Conservation (phyloP, 2,797 vertebrate species). For the Paedocypris micromegethes region DNA sequence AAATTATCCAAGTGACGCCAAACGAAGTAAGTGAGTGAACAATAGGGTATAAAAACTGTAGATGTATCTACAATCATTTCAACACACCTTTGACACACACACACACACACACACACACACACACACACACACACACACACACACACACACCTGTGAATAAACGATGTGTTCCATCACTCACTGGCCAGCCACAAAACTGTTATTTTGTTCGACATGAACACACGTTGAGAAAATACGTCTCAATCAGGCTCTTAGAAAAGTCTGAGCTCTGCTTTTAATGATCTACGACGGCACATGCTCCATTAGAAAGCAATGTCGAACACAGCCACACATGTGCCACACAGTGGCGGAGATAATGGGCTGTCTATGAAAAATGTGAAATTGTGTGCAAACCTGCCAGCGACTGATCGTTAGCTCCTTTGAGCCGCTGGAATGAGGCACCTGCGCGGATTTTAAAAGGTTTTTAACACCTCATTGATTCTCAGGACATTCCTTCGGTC, state of each 20-base stretch:
- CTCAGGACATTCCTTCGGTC: not conserved
- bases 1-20: too few species aligned
- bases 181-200: not conserved
- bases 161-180: too few species aligned
- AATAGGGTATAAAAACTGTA: too few species aligned
- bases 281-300: not conserved
- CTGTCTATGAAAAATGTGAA: constrained; percentile 12
- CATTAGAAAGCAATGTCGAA: constrained; percentile 9
- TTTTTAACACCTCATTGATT: not conserved
- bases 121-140: too few species aligned
- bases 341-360: not conserved
- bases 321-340: not conserved
- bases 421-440: constrained; percentile 25
- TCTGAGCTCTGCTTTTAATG: not conserved
- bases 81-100: too few species aligned
- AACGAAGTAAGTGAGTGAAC: too few species aligned
- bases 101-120: too few species aligned
- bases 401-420: constrained; percentile 5
- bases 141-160: too few species aligned
- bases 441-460: constrained; percentile 1
- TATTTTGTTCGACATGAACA: not conserved
- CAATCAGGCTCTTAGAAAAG: not conserved
- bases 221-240: constrained; percentile 6
- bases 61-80: too few species aligned
- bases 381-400: constrained; percentile 28